Evolutionary conservation across 2,797 vertebrate genomes (phyloP).

Genomic region (Enteromius radiatus): DNA sequence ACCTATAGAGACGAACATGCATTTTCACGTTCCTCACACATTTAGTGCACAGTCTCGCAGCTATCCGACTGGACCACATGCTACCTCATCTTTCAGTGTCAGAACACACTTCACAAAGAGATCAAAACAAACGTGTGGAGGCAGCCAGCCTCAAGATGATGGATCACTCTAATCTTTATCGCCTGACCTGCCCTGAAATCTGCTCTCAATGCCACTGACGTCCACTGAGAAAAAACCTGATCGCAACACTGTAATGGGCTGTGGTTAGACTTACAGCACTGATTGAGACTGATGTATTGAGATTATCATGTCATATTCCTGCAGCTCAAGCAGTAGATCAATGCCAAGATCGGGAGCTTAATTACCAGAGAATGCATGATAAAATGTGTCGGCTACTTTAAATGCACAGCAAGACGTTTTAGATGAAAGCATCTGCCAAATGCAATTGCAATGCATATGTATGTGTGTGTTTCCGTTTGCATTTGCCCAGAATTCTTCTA

Average conservation of each 20-base stretch:
- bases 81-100: conserved; percentile 80
- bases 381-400: not conserved
- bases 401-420: not conserved
- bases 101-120: conserved; percentile 71
- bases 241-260: not conserved
- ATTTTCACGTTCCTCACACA: conserved; percentile 14
- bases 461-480: not conserved
- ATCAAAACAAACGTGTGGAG: conserved; percentile 79
- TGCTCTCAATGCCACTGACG: conserved; percentile 59
- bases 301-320: not conserved
- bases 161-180: conserved; percentile 75
- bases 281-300: not conserved
- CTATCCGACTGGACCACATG: conserved; percentile 64
- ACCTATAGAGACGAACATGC: not conserved
- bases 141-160: conserved; percentile 73
- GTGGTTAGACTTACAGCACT: not conserved
- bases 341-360: not conserved
- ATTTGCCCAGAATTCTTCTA: not conserved
- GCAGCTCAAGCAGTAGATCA: not conserved
- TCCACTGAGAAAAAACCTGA: not conserved
- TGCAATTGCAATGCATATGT: not conserved
- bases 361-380: not conserved
- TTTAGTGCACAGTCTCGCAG: conserved; percentile 1
- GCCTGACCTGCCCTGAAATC: conserved; percentile 53
- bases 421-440: not conserved